A percentile compares a stretch with the other conserved stretches of the same genome.
phyloP scores from a whole-genome alignment of 2,113 vertebrate species.

The Eonycteris spelaea region DNA sequence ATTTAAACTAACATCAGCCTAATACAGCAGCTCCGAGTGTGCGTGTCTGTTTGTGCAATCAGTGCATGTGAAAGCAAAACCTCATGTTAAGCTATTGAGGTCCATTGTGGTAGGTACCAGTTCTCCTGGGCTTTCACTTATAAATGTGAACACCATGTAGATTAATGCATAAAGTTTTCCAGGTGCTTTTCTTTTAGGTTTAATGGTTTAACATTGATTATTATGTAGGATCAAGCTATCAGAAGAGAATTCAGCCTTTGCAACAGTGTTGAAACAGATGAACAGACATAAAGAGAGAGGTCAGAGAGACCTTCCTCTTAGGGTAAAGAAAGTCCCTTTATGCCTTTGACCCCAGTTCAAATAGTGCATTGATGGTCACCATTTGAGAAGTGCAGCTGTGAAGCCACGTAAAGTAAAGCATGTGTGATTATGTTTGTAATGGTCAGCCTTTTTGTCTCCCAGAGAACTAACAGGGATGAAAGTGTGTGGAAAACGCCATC shows the following conservation, averaged over 20 bases:
- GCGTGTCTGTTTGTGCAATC: background rate
- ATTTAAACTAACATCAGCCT: background rate
- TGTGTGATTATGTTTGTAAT: slow-evolving; percentile 34
- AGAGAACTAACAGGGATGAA: background rate
- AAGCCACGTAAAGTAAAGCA: slow-evolving; percentile 46
- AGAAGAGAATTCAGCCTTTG: slow-evolving; percentile 51
- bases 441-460: background rate
- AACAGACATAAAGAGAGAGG: slow-evolving; percentile 55
- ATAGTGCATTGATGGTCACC: slow-evolving; percentile 42
- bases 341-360: slow-evolving; percentile 60
- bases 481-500: background rate
- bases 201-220: slow-evolving; percentile 52
- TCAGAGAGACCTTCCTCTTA: slow-evolving; percentile 29
- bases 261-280: slow-evolving; percentile 32
- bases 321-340: slow-evolving; percentile 42
- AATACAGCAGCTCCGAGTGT: background rate
- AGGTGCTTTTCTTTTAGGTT: slow-evolving; percentile 20
- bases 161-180: background rate
- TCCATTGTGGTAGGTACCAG: background rate
- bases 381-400: slow-evolving; percentile 44
- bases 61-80: background rate
- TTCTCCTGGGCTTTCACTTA: background rate
- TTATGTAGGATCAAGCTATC: slow-evolving; percentile 38
- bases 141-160: background rate
- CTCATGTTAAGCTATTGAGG: background rate